A percentile compares a stretch with the other conserved stretches of the same genome.
Conservation (phyloP, 2,888 invertebrate genomes). For the Spicauda simplicius region DNA sequence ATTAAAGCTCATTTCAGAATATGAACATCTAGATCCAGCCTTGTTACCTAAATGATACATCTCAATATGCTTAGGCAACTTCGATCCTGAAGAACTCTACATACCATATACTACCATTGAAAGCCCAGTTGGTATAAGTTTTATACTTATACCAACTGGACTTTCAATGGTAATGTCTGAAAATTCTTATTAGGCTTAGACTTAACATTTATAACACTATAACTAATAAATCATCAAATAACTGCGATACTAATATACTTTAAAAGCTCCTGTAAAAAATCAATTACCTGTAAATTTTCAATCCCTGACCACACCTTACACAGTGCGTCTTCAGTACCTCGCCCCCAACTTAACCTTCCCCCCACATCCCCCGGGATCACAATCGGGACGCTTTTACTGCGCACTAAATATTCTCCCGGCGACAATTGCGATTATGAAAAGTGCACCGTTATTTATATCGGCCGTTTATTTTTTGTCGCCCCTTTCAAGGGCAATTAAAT, state of each 20-base stretch:
- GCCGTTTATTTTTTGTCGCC: constrained; percentile 82
- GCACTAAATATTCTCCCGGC: constrained; percentile 85
- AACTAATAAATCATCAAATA: too few relatives aligned
- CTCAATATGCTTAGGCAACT: too few relatives aligned
- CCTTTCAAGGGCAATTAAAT: constrained; percentile 86
- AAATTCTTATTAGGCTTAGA: too few relatives aligned
- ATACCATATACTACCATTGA: too few relatives aligned
- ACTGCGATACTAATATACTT: too few relatives aligned
- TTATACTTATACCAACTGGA: too few relatives aligned
- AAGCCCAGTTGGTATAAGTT: too few relatives aligned
- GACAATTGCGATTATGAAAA: constrained; percentile 86
- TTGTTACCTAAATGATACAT: too few relatives aligned
- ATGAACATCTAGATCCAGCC: too few relatives aligned
- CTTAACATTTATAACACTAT: background rate
- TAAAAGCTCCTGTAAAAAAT: background rate
- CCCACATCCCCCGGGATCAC: constrained; percentile 55
- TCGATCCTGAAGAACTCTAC: too few relatives aligned
- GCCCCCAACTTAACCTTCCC: constrained; percentile 65
- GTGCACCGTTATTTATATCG: constrained; percentile 84
- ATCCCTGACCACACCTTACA: constrained; percentile 47
- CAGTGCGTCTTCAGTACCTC: constrained; percentile 42
- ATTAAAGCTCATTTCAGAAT: too few relatives aligned
- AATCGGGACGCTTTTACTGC: constrained; percentile 73
- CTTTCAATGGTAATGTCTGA: too few relatives aligned
- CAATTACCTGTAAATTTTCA: constrained; percentile 18